phyloP scores from a whole-genome alignment of 2,797 vertebrate species.

The Sebastes hubbsi region DNA sequence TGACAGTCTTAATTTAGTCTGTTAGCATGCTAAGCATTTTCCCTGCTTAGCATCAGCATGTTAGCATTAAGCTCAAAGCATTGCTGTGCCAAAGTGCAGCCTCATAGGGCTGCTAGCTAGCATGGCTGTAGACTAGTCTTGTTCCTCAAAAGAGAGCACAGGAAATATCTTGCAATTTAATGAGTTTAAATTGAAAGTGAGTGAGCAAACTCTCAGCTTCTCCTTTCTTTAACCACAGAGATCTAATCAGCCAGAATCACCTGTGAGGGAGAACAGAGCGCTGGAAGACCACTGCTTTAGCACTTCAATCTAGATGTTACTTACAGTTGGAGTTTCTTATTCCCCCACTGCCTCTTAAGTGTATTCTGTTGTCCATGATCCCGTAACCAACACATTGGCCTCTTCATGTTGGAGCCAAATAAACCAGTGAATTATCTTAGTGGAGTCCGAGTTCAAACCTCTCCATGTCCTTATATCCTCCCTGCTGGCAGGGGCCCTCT shows the following conservation, averaged over 20 bases:
- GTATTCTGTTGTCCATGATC: not conserved
- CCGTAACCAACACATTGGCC: not conserved
- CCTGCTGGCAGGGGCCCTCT: constrained; percentile 17
- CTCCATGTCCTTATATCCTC: constrained; percentile 39
- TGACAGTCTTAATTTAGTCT: not conserved
- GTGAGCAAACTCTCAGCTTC: not conserved
- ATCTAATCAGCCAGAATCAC: not conserved
- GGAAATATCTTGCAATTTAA: not conserved
- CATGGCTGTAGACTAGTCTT: not conserved
- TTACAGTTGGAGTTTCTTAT: not conserved
- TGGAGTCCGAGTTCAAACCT: constrained; percentile 22
- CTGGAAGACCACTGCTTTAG: not conserved
- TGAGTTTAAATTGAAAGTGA: not conserved
- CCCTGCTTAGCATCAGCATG: not conserved
- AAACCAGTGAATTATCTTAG: constrained; percentile 16
- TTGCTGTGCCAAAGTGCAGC: not conserved
- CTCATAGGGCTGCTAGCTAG: not conserved
- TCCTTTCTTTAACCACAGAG: not conserved
- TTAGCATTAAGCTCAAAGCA: not conserved
- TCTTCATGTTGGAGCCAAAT: constrained; percentile 3
- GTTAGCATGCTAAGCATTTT: not conserved
- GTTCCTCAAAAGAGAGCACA: not conserved
- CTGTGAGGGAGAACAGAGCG: not conserved
- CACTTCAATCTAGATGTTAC: not conserved
- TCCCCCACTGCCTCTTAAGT: not conserved